These are phyloP conservation scores for Phocoena sinus DNA, from an alignment of 2,113 vertebrate genomes.

Conservation along the genomic window DNA sequence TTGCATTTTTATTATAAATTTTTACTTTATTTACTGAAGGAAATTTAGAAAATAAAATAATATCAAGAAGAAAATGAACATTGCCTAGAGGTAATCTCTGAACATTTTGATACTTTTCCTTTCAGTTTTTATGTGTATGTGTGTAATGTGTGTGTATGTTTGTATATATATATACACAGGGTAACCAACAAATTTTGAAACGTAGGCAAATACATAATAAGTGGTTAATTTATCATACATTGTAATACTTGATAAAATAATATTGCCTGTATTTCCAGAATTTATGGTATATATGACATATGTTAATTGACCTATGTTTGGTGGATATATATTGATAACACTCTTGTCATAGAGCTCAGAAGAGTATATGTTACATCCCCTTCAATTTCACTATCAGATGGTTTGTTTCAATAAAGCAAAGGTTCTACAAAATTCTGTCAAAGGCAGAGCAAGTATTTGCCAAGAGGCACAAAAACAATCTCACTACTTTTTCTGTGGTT, in stretches of 20 bases:
- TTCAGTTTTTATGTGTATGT: neutral
- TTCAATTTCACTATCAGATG: neutral
- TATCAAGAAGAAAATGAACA: neutral
- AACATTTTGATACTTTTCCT: neutral
- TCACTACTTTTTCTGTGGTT: neutral
- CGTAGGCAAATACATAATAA: neutral
- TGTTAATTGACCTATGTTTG: neutral
- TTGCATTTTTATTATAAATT: slow-evolving; percentile 16
- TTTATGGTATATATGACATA: neutral
- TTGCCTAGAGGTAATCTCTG: neutral
- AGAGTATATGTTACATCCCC: neutral
- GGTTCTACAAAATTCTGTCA: neutral
- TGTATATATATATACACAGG: neutral
- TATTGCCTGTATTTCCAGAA: neutral
- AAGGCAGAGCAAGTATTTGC: neutral
- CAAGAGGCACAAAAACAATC: neutral
- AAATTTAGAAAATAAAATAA: slow-evolving; percentile 12
- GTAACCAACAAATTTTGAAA: neutral
- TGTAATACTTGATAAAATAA: neutral
- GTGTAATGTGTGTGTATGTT: accelerated
- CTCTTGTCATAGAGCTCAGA: neutral
- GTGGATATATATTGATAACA: accelerated
- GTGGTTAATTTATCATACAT: neutral
- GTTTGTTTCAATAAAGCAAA: neutral
- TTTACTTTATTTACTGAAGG: slow-evolving; percentile 35